A percentile compares a stretch with the other conserved stretches of the same genome.
Conservation (phyloP, 1,140 invertebrate species). For the Temnothorax nylanderi region DNA sequence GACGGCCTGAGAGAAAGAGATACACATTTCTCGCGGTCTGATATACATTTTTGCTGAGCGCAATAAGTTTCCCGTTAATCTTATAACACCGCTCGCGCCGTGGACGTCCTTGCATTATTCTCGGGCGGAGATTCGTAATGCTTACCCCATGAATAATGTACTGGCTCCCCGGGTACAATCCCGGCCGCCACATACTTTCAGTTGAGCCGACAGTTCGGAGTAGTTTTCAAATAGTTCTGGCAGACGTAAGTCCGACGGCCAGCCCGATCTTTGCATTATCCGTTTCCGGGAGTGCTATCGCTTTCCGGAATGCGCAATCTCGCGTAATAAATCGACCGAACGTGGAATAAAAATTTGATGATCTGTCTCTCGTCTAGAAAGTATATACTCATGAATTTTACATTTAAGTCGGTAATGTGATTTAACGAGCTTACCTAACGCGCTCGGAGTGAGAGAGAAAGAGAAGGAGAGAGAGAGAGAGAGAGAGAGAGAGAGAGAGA, state of each 20-base stretch:
- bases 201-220: slow-evolving; percentile 74
- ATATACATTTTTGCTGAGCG: slow-evolving; percentile 42
- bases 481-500: no score
- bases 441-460: background rate
- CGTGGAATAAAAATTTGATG: slow-evolving; percentile 49
- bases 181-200: slow-evolving; percentile 71
- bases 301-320: slow-evolving; percentile 36
- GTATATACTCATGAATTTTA: slow-evolving; percentile 22
- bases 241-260: slow-evolving; percentile 70
- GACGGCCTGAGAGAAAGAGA: background rate
- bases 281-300: slow-evolving; percentile 63
- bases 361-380: background rate
- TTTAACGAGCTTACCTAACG: slow-evolving; percentile 25
- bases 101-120: slow-evolving; percentile 73
- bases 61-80: slow-evolving; percentile 74
- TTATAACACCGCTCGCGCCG: slow-evolving; percentile 43
- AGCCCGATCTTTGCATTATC: slow-evolving; percentile 74
- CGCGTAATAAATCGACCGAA: slow-evolving; percentile 53
- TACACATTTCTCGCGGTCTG: background rate
- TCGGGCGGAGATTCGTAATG: slow-evolving; percentile 66
- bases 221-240: slow-evolving; percentile 75
- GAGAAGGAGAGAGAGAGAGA: background rate
- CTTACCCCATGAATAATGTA: slow-evolving; percentile 75
- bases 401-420: slow-evolving; percentile 6
- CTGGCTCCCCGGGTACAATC: slow-evolving; percentile 62